Conservation (phyloP, 1,140 invertebrate genomes). For the Caligus rogercresseyi region DNA sequence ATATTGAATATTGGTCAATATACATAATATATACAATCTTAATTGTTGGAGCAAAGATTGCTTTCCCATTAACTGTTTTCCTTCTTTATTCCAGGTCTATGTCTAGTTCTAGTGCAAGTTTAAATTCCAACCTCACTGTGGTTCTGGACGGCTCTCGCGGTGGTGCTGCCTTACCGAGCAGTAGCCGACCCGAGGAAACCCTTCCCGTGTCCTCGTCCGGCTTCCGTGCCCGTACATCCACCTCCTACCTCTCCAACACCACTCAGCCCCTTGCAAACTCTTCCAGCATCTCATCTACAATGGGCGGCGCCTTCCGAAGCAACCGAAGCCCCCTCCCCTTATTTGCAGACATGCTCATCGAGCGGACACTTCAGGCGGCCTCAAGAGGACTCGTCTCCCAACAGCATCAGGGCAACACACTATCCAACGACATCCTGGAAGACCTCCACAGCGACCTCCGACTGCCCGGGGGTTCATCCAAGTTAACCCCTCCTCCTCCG, state of each 20-base stretch:
- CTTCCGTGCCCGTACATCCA: not conserved
- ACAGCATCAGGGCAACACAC: too few relatives aligned
- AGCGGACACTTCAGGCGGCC: slow-evolving; percentile 21
- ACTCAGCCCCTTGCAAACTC: not conserved
- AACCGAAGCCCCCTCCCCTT: slow-evolving; percentile 24
- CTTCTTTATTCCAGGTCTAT: slow-evolving; percentile 27
- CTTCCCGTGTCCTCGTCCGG: not conserved
- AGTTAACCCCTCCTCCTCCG: not conserved
- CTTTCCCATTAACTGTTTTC: too few relatives aligned
- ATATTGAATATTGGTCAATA: too few relatives aligned
- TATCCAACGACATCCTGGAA: slow-evolving; percentile 19
- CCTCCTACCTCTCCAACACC: not conserved
- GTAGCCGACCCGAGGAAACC: not conserved
- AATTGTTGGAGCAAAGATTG: not conserved
- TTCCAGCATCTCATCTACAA: not conserved
- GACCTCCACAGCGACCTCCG: not conserved
- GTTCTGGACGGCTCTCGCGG: slow-evolving; percentile 33
- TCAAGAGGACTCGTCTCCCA: slow-evolving; percentile 26
- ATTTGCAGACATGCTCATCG: slow-evolving; percentile 24
- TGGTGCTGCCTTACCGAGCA: too few relatives aligned
- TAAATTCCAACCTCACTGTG: slow-evolving; percentile 40
- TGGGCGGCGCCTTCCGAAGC: slow-evolving; percentile 6
- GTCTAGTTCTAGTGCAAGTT: slow-evolving; percentile 37
- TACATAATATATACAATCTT: too few relatives aligned
- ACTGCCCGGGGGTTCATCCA: not conserved